Percentiles rank a stretch among this genome's conserved stretches.
Evolutionary conservation across 1,140 invertebrate genomes (phyloP).

Genomic region (Hyphantria cunea): DNA sequence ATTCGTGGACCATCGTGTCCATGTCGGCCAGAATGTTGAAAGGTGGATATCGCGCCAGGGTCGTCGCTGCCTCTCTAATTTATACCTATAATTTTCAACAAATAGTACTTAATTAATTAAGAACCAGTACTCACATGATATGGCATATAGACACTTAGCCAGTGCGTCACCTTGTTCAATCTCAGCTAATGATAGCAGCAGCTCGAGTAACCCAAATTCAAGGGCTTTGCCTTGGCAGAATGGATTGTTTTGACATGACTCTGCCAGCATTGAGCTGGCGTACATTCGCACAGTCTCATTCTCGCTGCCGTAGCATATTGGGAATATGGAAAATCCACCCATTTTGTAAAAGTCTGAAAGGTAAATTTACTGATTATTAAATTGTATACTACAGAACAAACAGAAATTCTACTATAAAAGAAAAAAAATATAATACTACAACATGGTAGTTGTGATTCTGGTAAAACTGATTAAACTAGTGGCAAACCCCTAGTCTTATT

Average conservation of each 20-base stretch:
- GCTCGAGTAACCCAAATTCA: constrained; percentile 84
- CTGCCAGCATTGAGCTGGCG: constrained; percentile 86
- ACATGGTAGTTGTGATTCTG: too few relatives aligned
- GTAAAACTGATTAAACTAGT: too few relatives aligned
- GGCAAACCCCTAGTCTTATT: too few relatives aligned
- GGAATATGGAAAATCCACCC: constrained; percentile 88
- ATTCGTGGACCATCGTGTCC: too few relatives aligned
- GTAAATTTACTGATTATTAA: neutral
- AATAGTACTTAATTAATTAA: neutral
- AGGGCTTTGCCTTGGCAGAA: constrained; percentile 87
- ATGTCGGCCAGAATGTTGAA: too few relatives aligned
- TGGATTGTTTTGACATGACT: constrained; percentile 90
- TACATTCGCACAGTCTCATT: constrained; percentile 84
- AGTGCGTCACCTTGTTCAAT: constrained; percentile 83
- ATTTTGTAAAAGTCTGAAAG: constrained; percentile 90
- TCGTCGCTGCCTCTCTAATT: too few relatives aligned
- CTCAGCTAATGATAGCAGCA: constrained; percentile 85
- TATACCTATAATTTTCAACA: too few relatives aligned
- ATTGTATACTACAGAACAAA: too few relatives aligned
- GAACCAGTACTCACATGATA: constrained; percentile 85
- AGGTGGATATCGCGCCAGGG: too few relatives aligned
- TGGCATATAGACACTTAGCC: constrained; percentile 87
- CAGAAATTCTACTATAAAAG: too few relatives aligned
- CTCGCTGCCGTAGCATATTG: constrained; percentile 84
- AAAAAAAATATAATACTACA: too few relatives aligned